These are phyloP conservation scores for Notarius quadriscutis DNA, from an alignment of 2,113 vertebrate species.

Conservation along the genomic window DNA sequence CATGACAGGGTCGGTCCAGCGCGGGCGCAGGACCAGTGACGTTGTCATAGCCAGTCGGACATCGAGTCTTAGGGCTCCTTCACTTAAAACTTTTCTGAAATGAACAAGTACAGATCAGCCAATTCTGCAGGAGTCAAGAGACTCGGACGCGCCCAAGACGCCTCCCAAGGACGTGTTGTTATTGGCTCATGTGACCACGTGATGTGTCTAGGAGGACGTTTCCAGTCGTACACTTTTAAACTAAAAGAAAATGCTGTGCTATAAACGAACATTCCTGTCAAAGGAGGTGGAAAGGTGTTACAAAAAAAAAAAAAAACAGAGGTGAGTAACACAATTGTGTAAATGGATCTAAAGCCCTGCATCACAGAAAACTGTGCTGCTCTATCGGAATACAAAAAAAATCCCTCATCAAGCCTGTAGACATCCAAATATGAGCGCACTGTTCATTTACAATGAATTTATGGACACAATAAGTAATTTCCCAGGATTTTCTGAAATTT, in stretches of 20 bases:
- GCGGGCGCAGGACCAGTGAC: slow-evolving; percentile 95
- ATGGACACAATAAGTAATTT: neutral
- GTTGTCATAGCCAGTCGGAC: slow-evolving; percentile 98
- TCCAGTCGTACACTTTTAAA: slow-evolving; percentile 50
- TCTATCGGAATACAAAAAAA: neutral
- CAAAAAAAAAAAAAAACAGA: neutral
- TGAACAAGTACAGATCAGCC: slow-evolving; percentile 76
- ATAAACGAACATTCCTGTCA: slow-evolving; percentile 54
- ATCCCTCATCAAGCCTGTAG: neutral
- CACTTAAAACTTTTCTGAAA: slow-evolving; percentile 92
- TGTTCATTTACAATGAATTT: neutral
- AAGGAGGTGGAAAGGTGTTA: slow-evolving; percentile 18
- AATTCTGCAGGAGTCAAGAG: slow-evolving; percentile 80
- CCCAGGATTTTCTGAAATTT: neutral
- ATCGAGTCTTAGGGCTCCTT: slow-evolving; percentile 86
- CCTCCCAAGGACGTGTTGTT: slow-evolving; percentile 75
- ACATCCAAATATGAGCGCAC: neutral
- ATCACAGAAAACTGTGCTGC: neutral
- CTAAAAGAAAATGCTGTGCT: slow-evolving; percentile 61
- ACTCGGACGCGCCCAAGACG: slow-evolving; percentile 82
- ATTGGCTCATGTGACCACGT: slow-evolving; percentile 86
- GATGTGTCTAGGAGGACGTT: slow-evolving; percentile 88
- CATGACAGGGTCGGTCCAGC: slow-evolving; percentile 99
- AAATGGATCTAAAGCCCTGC: slow-evolving; percentile 1
- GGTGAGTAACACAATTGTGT: neutral